These are phyloP conservation scores for Lepas anatifera DNA, from an alignment of 2,888 invertebrate species.

Conservation along the genomic window DNA sequence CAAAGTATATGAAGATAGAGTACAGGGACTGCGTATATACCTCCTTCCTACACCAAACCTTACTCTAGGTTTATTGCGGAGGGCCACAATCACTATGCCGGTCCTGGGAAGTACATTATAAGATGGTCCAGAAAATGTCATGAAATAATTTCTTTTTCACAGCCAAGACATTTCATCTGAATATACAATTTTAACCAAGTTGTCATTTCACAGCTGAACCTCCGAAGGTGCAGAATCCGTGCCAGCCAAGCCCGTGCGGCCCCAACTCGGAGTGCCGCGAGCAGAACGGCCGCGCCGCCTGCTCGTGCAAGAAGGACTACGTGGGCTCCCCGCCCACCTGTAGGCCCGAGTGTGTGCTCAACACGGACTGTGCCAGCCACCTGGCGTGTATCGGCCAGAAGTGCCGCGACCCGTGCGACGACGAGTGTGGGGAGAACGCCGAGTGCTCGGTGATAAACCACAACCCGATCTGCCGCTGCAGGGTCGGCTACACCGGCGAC, in stretches of 20 bases:
- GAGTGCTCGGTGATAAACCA: slow-evolving; percentile 62
- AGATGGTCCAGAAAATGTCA: too few species aligned
- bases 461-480: slow-evolving; percentile 43
- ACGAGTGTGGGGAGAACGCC: slow-evolving; percentile 47
- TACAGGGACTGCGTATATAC: too few species aligned
- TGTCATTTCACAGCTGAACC: background rate
- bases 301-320: slow-evolving; percentile 54
- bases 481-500: background rate
- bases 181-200: too few species aligned
- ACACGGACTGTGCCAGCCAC: slow-evolving; percentile 53
- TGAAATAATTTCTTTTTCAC: too few species aligned
- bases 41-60: too few species aligned
- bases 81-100: too few species aligned
- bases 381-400: slow-evolving; percentile 55
- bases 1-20: too few species aligned
- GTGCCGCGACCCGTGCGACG: slow-evolving; percentile 46
- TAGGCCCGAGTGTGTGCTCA: slow-evolving; percentile 61
- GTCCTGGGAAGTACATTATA: too few species aligned
- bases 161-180: too few species aligned
- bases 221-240: slow-evolving; percentile 37
- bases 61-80: too few species aligned
- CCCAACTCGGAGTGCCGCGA: slow-evolving; percentile 55
- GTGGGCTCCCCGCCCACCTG: slow-evolving; percentile 56
- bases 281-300: slow-evolving; percentile 41
- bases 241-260: slow-evolving; percentile 56